phyloP scores from a whole-genome alignment of 2,888 invertebrate species.

The Pedicia rivosa region DNA sequence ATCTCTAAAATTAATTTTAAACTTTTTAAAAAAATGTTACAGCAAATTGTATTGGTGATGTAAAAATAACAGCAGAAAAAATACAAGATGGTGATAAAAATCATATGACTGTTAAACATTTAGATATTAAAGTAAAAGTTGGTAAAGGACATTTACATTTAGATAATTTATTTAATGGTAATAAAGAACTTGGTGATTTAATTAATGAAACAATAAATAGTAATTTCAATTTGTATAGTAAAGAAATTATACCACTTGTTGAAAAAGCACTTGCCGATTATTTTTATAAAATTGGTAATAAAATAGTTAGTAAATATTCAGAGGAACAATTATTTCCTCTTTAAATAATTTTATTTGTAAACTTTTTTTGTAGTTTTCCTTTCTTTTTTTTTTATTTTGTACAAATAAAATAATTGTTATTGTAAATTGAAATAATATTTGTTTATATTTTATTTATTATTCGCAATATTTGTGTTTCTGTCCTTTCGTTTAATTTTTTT shows the following conservation, averaged over 20 bases:
- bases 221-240: slow-evolving; percentile 35
- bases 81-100: slow-evolving; percentile 24
- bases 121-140: slow-evolving; percentile 32
- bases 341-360: no score
- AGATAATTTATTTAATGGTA: slow-evolving; percentile 37
- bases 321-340: slow-evolving; percentile 35
- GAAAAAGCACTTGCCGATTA: slow-evolving; percentile 32
- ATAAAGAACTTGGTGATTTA: slow-evolving; percentile 34
- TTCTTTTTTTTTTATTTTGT: no score
- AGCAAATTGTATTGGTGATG: slow-evolving; percentile 23
- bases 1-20: slow-evolving; percentile 11
- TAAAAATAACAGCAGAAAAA: slow-evolving; percentile 20
- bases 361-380: no score
- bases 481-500: no score
- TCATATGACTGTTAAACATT: slow-evolving; percentile 29
- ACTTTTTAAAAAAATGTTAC: no score
- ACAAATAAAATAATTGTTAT: no score
- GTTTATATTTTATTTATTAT: no score
- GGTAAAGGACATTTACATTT: slow-evolving; percentile 32
- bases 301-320: slow-evolving; percentile 32
- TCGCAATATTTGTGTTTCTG: no score
- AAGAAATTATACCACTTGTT: slow-evolving; percentile 36
- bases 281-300: slow-evolving; percentile 33
- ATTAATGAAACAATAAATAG: slow-evolving; percentile 38
- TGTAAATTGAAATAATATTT: no score